Conservation (phyloP, 2,113 vertebrate species). For the Nothoprocta pentlandii region DNA sequence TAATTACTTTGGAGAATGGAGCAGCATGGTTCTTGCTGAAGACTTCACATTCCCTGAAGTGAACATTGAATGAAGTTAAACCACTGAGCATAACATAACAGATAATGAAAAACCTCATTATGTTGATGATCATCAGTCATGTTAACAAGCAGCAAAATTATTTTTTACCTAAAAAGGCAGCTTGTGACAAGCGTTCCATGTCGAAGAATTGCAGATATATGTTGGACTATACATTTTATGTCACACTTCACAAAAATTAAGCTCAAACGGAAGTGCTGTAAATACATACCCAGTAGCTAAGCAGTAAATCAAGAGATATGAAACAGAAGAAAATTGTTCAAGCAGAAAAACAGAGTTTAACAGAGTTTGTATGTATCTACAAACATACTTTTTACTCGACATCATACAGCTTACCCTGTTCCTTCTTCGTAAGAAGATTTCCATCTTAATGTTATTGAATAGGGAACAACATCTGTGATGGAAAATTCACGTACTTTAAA, state of each 20-base stretch:
- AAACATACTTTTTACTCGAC: not conserved
- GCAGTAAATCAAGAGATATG: not conserved
- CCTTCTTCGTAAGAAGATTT: constrained; percentile 92
- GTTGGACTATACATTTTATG: not conserved
- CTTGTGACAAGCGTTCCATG: not conserved
- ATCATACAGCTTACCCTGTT: constrained; percentile 81
- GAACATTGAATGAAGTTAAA: not conserved
- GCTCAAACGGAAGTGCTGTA: not conserved
- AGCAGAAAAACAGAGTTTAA: not conserved
- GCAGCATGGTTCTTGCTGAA: constrained; percentile 93
- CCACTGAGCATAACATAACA: not conserved
- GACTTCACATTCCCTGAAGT: constrained; percentile 92
- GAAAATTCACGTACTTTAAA: constrained; percentile 98
- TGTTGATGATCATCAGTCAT: not conserved
- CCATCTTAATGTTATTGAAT: constrained; percentile 93
- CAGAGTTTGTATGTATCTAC: not conserved
- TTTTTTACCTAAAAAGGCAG: not conserved
- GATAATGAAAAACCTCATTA: not conserved
- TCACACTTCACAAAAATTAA: not conserved
- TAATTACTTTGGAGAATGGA: constrained; percentile 97
- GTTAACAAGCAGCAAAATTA: not conserved
- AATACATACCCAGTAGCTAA: not conserved
- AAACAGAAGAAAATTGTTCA: not conserved
- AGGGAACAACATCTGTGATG: constrained; percentile 94
- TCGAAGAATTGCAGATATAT: not conserved